Conservation (phyloP, 2,888 invertebrate genomes). For the Clistopyga incitator region DNA sequence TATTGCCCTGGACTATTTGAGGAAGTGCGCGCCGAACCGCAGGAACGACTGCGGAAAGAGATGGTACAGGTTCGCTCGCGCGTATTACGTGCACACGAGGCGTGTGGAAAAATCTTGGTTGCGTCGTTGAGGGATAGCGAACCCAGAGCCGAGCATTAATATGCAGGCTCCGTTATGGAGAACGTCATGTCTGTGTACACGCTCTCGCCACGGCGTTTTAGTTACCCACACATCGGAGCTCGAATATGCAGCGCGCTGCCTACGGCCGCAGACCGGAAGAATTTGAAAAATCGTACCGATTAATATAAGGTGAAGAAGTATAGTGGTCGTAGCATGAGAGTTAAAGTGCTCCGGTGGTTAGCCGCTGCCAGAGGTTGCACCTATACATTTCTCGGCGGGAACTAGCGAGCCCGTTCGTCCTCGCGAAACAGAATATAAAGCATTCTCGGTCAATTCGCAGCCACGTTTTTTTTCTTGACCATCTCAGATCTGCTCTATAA, state of each 20-base stretch:
- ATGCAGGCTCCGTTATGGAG: slow-evolving; percentile 62
- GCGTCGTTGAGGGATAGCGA: slow-evolving; percentile 38
- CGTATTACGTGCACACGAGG: slow-evolving; percentile 62
- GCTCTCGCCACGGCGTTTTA: slow-evolving; percentile 32
- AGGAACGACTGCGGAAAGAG: slow-evolving; percentile 56
- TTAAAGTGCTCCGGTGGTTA: slow-evolving; percentile 64
- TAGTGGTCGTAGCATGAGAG: slow-evolving; percentile 25
- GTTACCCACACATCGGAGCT: slow-evolving; percentile 50
- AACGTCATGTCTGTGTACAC: slow-evolving; percentile 38
- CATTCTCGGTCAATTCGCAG: too few relatives aligned
- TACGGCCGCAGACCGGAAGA: slow-evolving; percentile 31
- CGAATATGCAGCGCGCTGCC: slow-evolving; percentile 71
- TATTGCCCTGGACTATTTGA: slow-evolving; percentile 60
- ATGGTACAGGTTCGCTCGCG: slow-evolving; percentile 34
- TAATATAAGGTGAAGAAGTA: slow-evolving; percentile 71
- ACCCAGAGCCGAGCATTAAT: slow-evolving; percentile 61
- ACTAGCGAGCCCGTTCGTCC: slow-evolving; percentile 2
- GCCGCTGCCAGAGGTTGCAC: slow-evolving; percentile 56
- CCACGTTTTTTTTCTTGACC: too few relatives aligned
- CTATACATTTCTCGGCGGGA: slow-evolving; percentile 59
- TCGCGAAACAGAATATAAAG: slow-evolving; percentile 21
- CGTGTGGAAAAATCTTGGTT: slow-evolving; percentile 54
- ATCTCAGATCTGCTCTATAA: too few relatives aligned
- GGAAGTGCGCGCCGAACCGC: slow-evolving; percentile 48
- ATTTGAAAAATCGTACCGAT: slow-evolving; percentile 76